Percentiles rank a stretch among this genome's conserved stretches.
Evolutionary conservation across 53 echinoderm and acorn worm genomes (phyloP).

Genomic region (Echinometra lucunter): DNA sequence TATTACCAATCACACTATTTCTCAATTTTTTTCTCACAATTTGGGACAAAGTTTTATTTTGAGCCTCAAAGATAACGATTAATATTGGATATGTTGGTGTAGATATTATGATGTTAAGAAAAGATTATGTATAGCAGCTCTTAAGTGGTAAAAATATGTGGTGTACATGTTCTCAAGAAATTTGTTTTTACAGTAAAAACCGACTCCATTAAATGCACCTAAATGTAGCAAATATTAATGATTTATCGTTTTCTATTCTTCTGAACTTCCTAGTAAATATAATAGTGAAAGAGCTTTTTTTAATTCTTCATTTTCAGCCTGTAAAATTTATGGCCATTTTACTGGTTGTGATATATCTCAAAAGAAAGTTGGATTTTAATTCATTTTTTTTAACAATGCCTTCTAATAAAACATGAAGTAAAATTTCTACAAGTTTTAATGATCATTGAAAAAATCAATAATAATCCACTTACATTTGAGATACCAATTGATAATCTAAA

Average conservation of each 20-base stretch:
- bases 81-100: constrained; percentile 57
- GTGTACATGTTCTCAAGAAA: constrained; percentile 67
- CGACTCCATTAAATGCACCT: constrained; percentile 66
- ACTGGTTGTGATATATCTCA: too few relatives aligned
- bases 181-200: constrained; percentile 73
- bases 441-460: too few relatives aligned
- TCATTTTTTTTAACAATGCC: too few relatives aligned
- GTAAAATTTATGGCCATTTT: too few relatives aligned
- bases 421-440: too few relatives aligned
- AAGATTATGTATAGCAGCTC: constrained; percentile 69
- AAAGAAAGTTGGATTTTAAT: too few relatives aligned
- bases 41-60: neutral
- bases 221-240: constrained; percentile 51
- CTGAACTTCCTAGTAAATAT: too few relatives aligned
- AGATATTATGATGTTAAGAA: constrained; percentile 56
- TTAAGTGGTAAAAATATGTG: constrained; percentile 60
- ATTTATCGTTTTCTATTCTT: neutral
- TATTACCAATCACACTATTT: constrained; percentile 42
- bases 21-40: neutral
- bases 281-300: neutral
- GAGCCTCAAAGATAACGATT: neutral
- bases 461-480: too few relatives aligned
- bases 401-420: too few relatives aligned
- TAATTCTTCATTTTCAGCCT: neutral
- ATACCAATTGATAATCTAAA: too few relatives aligned